Base-by-base conservation (phyloP, 2,888 invertebrate species). In the Lasioglossum calceatum region DNA sequence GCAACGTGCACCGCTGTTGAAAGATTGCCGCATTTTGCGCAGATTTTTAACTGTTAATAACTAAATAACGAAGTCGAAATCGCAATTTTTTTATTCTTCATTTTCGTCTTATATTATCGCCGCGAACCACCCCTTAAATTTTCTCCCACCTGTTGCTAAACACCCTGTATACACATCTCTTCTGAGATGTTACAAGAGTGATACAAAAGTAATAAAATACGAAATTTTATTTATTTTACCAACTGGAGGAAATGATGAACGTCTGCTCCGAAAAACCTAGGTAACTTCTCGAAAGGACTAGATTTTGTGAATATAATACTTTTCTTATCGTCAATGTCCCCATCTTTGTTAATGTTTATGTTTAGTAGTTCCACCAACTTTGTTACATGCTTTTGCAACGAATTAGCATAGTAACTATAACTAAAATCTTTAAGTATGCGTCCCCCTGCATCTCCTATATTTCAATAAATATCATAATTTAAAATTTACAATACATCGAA, bases 191-290 rank as follows among this genome's bases (percentile, higher is more conserved):
- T 32, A 36, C 16, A 47, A 47, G 16, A 16, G 14, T 16, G 16
- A 16, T 61, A n/a, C 19, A n/a, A 10, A 54, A 42, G 3, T 19
- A 23, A 12, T 27, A 23, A 47, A 47, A 42, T 79, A 1, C 0
- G 7, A 36, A 32, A 42, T 73, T 10, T 39, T 8, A 74, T 54
- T 61, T 23, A 14, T 27, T 54, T 75, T 90, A 93, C 93, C 88
- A 72, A 70, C 87, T 87, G 91, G 0, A 93, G 72, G 71, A 92
- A 94, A 74, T 92, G 82, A 84, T 92, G 87, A 54, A 93, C 83
- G 86, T 94, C 92, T 47, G 89, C 89, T 23, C 91, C 85, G 75
- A 88, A 81, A 58, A 88, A 87, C 54, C 81, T 79, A 14, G 92
- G 87, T 39, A 91, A 74, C 36, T 82, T 76, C 32, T 82, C 23